Evolutionary conservation across 2,797 vertebrate genomes (phyloP).

Genomic region (Alosa sapidissima): DNA sequence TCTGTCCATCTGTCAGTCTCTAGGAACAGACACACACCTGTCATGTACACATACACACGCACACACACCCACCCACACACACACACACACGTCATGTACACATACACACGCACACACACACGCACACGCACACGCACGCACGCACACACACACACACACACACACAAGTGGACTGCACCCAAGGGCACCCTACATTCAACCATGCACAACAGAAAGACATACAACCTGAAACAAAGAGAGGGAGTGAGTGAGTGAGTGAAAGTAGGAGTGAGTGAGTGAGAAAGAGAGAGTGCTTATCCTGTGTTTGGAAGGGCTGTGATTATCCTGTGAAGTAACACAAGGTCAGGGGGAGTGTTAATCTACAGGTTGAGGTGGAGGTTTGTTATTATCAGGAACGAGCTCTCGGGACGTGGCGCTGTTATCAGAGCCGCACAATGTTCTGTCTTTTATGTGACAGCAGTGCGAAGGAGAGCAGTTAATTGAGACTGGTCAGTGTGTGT

Average conservation of each 20-base stretch:
- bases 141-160: constrained; percentile 38
- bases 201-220: constrained; percentile 50
- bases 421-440: background rate
- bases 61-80: constrained; percentile 46
- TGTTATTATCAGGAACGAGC: background rate
- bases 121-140: no score
- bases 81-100: constrained; percentile 41
- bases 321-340: constrained; percentile 22
- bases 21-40: constrained; percentile 52
- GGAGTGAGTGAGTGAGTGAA: constrained; percentile 15
- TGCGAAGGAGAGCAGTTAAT: background rate
- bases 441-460: background rate
- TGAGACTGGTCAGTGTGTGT: constrained; percentile 19
- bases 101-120: no score
- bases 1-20: constrained; percentile 40
- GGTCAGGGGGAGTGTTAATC: constrained; percentile 15
- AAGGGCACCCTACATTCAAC: background rate
- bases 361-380: background rate
- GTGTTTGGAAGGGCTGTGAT: background rate
- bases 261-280: background rate
- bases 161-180: background rate
- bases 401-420: background rate
- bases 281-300: background rate
- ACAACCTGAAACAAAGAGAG: constrained; percentile 44
- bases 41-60: constrained; percentile 48